phyloP scores from a whole-genome alignment of 2,888 invertebrate genomes.

The Plusia festucae region DNA sequence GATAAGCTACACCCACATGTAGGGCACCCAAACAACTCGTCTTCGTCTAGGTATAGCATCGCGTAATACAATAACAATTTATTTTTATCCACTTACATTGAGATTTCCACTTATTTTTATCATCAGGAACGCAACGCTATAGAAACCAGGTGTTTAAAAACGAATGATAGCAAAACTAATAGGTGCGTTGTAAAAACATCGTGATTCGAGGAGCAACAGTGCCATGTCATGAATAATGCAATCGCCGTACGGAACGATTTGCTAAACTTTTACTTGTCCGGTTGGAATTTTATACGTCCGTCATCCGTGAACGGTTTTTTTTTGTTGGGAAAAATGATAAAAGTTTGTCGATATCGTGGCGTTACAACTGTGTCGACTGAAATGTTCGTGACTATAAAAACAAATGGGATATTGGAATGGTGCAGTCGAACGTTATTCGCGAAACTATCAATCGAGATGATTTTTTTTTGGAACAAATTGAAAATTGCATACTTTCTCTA shows the following conservation, averaged over 20 bases:
- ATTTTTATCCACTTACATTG: constrained; percentile 58
- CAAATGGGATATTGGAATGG: constrained; percentile 1
- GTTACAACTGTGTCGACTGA: constrained; percentile 12
- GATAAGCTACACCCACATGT: constrained; percentile 24
- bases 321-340: constrained; percentile 31
- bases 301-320: constrained; percentile 52
- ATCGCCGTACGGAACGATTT: constrained; percentile 67
- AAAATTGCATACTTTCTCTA: constrained; percentile 2
- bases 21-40: constrained; percentile 31
- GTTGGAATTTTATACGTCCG: constrained; percentile 58
- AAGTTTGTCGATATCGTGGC: constrained; percentile 30
- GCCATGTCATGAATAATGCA: constrained; percentile 80
- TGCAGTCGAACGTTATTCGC: neutral
- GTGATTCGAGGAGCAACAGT: constrained; percentile 77
- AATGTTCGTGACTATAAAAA: constrained; percentile 8
- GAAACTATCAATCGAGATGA: neutral
- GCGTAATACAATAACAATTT: constrained; percentile 40
- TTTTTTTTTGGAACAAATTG: neutral
- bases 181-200: constrained; percentile 62
- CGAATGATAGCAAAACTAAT: constrained; percentile 56
- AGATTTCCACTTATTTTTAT: constrained; percentile 60
- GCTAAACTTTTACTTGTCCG: constrained; percentile 77
- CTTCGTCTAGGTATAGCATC: constrained; percentile 36
- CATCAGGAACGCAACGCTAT: constrained; percentile 56
- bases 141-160: constrained; percentile 51